A percentile compares a stretch with the other conserved stretches of the same genome.
These are phyloP conservation scores for Pipistrellus pygmaeus DNA, from an alignment of 2,797 vertebrate genomes.

Conservation along the genomic window DNA sequence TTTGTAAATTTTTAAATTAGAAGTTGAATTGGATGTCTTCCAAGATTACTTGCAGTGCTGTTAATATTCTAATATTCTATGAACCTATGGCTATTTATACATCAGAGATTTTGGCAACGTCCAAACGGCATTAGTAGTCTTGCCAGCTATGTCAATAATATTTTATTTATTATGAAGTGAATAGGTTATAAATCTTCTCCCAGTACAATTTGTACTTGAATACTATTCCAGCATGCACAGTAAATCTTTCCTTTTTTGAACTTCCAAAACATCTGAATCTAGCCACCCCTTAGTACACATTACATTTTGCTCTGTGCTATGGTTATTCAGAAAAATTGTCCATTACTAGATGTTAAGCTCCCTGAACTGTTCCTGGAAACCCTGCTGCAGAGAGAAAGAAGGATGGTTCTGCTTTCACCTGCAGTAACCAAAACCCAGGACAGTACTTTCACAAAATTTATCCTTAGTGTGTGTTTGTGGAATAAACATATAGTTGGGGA, in stretches of 20 bases:
- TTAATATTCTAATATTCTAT: conserved; percentile 32
- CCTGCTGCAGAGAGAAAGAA: not conserved
- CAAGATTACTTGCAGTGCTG: not conserved
- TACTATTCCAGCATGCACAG: conserved; percentile 40
- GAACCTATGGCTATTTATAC: conserved; percentile 70
- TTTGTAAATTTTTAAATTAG: conserved; percentile 62
- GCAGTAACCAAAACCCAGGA: not conserved
- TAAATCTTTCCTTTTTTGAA: conserved; percentile 68
- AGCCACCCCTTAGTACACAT: not conserved
- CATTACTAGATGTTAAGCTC: not conserved
- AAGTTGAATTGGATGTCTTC: conserved; percentile 59
- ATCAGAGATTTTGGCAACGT: conserved; percentile 14
- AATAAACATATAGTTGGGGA: not conserved
- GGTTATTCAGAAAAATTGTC: conserved; percentile 56
- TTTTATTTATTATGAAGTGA: conserved; percentile 80
- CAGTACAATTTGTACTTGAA: conserved; percentile 74
- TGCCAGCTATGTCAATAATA: conserved; percentile 72
- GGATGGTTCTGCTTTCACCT: accelerated
- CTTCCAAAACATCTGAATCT: conserved; percentile 34
- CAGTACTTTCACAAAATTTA: accelerated
- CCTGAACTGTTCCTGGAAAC: conserved; percentile 35
- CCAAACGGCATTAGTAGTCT: conserved; percentile 42
- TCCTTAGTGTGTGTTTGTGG: accelerated
- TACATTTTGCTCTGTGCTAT: not conserved
- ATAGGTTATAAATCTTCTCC: conserved; percentile 71